Conservation (phyloP, 2,113 vertebrate species). For the Tragulus kanchil region DNA sequence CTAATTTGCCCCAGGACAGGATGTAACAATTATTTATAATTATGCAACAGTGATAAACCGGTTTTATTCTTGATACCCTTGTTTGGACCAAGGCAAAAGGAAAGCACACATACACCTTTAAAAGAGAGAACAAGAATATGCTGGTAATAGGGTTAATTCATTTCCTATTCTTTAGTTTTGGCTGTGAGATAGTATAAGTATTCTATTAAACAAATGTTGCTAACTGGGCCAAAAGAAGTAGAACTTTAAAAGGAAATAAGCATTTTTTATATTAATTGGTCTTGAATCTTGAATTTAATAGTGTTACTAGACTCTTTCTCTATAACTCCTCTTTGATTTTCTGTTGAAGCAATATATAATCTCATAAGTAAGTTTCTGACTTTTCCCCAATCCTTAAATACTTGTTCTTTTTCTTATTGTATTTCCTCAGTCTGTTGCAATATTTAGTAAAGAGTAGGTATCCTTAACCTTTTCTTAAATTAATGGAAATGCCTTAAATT, state of each 20-base stretch:
- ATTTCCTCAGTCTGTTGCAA: not conserved
- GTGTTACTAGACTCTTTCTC: not conserved
- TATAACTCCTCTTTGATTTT: conserved; percentile 36
- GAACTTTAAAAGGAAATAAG: conserved; percentile 23
- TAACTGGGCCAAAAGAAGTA: not conserved
- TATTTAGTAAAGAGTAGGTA: not conserved
- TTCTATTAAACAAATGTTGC: not conserved
- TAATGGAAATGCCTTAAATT: conserved; percentile 30
- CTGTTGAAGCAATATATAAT: not conserved
- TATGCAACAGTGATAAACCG: not conserved
- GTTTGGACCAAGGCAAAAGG: not conserved
- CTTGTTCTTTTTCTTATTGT: conserved; percentile 32
- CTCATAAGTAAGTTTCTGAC: not conserved
- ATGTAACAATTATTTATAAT: not conserved
- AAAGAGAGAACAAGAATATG: not conserved
- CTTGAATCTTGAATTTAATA: conserved; percentile 17
- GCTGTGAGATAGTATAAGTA: not conserved
- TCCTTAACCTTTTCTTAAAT: not conserved
- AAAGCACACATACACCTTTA: not conserved
- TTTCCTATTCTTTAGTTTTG: not conserved
- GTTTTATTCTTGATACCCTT: not conserved
- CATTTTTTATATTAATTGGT: not conserved
- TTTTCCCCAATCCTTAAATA: not conserved
- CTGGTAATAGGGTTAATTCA: not conserved
- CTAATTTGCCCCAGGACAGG: not conserved